Base-by-base conservation (phyloP, 2,113 vertebrate species). In the Tyrannus savana region DNA sequence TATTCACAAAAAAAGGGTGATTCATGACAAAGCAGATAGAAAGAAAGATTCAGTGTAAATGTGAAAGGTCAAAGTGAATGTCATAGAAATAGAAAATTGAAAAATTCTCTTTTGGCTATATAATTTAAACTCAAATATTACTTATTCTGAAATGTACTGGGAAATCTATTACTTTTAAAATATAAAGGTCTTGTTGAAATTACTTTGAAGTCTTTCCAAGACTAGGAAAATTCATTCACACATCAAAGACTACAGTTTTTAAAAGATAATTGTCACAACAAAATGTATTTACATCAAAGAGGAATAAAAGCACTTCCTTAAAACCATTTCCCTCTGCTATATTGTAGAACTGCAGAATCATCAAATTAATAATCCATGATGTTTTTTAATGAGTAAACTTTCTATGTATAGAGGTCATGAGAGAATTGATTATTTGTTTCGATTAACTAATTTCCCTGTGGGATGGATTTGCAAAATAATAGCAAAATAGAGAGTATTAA, bases 11-110 rank as follows among this genome's bases (percentile, higher is more conserved):
- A 91, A 92, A 91, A 92, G 24, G 13, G 19, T 76, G 4, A 8
- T 87, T 93, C 59, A 46, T 83, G 76, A 64, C 58, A 12, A 1
- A 93, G 42, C 25, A 67, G 19, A n/a, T 47, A 52, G 24, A 73
- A 83, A 66, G 37, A 90, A 74, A 63, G 74, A 84, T 69, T 41
- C 39, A 62, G 7, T 60, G 14, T 66, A 68, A 93, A 74, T 50
- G 39, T 85, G 49, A 95, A 97, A 91, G 80, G 80, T 92, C 82
- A 95, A 73, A 92, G 84, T 88, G 79, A 95, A 92, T 90, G 66
- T 27, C 63, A 94, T 8, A 80, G 37, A 49, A 91, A 93, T 7
- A 94, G 15, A 89, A 94, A 94, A 87, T 30, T 0, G 1, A 74
- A 90, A 64, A 33, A 68, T 37, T 56, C 18, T 77, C 14, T 15